Conservation (phyloP, 1,140 invertebrate species). For the Hyposmocoma kahamanoa region DNA sequence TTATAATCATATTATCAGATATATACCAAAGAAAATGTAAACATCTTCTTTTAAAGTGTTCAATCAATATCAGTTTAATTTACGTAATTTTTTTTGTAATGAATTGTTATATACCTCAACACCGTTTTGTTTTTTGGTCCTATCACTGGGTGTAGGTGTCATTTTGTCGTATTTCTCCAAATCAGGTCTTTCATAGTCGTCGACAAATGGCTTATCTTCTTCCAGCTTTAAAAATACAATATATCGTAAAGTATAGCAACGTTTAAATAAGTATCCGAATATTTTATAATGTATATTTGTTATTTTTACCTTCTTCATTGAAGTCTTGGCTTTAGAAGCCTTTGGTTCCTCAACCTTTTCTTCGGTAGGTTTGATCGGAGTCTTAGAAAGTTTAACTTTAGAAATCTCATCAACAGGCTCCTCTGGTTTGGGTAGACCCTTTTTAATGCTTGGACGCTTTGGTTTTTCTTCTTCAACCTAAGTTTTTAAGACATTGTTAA, state of each 20-base stretch:
- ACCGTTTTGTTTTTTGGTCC: slow-evolving; percentile 44
- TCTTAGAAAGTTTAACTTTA: slow-evolving; percentile 63
- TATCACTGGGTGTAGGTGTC: slow-evolving; percentile 47
- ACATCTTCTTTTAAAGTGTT: no score
- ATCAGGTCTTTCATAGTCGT: slow-evolving; percentile 70
- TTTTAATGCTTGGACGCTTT: slow-evolving; percentile 70
- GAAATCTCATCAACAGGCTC: slow-evolving; percentile 73
- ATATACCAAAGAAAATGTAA: no score
- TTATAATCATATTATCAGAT: no score
- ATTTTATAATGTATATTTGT: slow-evolving; percentile 1
- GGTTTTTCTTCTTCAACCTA: slow-evolving; percentile 59
- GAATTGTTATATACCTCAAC: slow-evolving; percentile 39
- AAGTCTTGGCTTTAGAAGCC: slow-evolving; percentile 48
- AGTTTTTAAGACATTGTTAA: slow-evolving; percentile 10
- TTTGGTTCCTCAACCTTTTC: slow-evolving; percentile 56
- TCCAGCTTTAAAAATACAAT: slow-evolving; percentile 40
- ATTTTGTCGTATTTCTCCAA: slow-evolving; percentile 69
- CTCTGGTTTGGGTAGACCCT: slow-evolving; percentile 71
- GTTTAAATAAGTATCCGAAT: background rate
- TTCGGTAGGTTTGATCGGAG: slow-evolving; percentile 65
- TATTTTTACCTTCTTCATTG: slow-evolving; percentile 47
- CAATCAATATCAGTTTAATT: no score
- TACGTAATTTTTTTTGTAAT: no score
- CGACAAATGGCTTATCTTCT: slow-evolving; percentile 49
- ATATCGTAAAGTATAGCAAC: no score